Evolutionary conservation across 2,113 vertebrate genomes (phyloP).

Genomic region (Anolis sagrei): DNA sequence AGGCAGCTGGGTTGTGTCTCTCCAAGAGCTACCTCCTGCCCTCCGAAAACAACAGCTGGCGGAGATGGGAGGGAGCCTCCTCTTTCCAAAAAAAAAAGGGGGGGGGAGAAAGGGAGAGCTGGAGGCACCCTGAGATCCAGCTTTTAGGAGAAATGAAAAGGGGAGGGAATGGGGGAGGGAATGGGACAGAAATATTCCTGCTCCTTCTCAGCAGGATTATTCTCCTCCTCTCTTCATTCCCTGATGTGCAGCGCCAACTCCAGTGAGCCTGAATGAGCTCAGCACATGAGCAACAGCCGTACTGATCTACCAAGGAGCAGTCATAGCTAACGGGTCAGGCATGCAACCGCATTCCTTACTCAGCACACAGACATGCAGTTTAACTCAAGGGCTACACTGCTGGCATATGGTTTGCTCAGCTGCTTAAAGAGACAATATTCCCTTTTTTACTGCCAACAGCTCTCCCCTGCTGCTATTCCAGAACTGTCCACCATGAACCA

Average conservation of each 20-base stretch:
- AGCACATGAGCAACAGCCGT: constrained; percentile 43
- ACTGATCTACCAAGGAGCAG: constrained; percentile 73
- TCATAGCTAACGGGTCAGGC: constrained; percentile 80
- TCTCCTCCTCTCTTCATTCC: constrained; percentile 55
- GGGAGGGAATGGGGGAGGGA: not conserved
- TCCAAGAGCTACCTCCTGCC: constrained; percentile 51
- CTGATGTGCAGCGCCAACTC: constrained; percentile 33
- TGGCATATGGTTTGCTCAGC: constrained; percentile 52
- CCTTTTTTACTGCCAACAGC: constrained; percentile 22
- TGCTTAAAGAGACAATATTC: constrained; percentile 68
- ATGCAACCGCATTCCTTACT: constrained; percentile 92
- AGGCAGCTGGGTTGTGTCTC: constrained; percentile 59
- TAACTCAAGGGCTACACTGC: constrained; percentile 76
- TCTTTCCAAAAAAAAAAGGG: constrained; percentile 14
- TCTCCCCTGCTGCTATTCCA: not conserved
- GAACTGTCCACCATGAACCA: not conserved
- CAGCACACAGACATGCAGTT: constrained; percentile 88
- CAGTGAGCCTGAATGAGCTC: constrained; percentile 63
- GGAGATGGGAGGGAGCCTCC: constrained; percentile 8
- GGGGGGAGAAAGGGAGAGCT: constrained; percentile 13
- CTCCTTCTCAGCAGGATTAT: constrained; percentile 5
- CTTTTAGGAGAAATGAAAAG: constrained; percentile 40
- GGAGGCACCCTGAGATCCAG: constrained; percentile 36
- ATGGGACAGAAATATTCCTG: constrained; percentile 63
- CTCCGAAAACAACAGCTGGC: constrained; percentile 57